Conservation (phyloP, 2,888 invertebrate species). For the Callosobruchus maculatus region DNA sequence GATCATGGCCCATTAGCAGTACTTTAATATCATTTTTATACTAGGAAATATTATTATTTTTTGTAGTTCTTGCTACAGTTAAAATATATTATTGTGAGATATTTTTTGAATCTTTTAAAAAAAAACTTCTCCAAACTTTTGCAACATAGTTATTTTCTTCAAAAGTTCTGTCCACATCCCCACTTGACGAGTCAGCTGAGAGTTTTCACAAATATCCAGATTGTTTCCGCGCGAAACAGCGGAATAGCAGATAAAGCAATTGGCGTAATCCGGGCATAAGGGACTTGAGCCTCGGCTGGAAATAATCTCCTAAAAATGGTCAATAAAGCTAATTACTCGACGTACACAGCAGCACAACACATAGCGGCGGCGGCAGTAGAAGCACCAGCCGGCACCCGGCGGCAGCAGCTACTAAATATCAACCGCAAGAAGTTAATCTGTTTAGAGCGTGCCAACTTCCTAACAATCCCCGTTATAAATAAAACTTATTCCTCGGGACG, state of each 20-base stretch:
- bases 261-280: neutral
- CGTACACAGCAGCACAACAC: conserved; percentile 4
- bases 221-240: neutral
- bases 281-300: conserved; percentile 1
- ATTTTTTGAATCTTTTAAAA: too few species aligned
- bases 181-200: too few species aligned
- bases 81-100: too few species aligned
- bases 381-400: neutral
- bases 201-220: neutral
- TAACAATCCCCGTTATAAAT: neutral
- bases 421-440: conserved; percentile 2
- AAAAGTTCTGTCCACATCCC: too few species aligned
- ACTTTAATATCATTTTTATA: too few species aligned
- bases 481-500: neutral
- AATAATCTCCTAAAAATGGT: conserved; percentile 29
- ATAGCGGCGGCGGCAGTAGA: too few species aligned
- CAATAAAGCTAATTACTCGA: conserved; percentile 29
- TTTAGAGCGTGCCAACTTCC: conserved; percentile 2
- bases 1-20: too few species aligned
- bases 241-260: neutral
- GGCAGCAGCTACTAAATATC: neutral
- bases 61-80: too few species aligned
- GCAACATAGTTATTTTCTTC: too few species aligned
- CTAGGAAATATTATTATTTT: too few species aligned
- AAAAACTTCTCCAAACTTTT: too few species aligned